These are phyloP conservation scores for Eubasilissa splendida DNA, from an alignment of 2,888 invertebrate species.

Conservation along the genomic window DNA sequence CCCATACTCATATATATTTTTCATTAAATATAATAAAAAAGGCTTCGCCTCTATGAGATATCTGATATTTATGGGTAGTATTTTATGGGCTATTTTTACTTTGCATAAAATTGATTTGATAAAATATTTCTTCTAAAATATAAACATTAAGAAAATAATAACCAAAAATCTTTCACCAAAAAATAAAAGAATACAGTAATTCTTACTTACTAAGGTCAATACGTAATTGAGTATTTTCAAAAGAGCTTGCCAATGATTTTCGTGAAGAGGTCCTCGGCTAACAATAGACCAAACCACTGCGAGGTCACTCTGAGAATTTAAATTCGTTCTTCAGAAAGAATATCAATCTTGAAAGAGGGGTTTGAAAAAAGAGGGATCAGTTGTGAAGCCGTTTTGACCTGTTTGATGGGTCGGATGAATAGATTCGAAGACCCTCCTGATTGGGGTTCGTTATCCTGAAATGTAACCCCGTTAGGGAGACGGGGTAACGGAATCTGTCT, in stretches of 20 bases:
- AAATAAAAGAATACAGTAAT: too few relatives aligned
- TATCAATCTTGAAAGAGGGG: conserved; percentile 1
- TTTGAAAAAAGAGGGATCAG: not conserved
- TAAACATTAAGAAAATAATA: too few relatives aligned
- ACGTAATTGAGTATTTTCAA: conserved; percentile 10
- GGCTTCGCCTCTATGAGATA: too few relatives aligned
- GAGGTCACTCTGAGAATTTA: conserved; percentile 24
- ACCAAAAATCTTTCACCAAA: too few relatives aligned
- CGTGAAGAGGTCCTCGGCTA: not conserved
- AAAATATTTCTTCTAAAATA: too few relatives aligned
- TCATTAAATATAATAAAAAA: too few relatives aligned
- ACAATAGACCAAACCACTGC: not conserved
- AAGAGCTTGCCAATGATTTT: conserved; percentile 26
- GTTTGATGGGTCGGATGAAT: conserved; percentile 19
- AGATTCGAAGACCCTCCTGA: not conserved
- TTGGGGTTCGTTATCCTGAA: conserved; percentile 24
- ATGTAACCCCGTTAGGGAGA: conserved; percentile 15
- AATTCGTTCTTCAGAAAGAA: conserved; percentile 21
- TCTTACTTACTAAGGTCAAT: too few relatives aligned
- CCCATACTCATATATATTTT: too few relatives aligned
- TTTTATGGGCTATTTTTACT: too few relatives aligned
- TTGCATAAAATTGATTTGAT: too few relatives aligned
- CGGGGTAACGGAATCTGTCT: conserved; percentile 16
- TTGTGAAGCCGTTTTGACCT: conserved; percentile 28
- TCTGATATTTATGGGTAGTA: too few relatives aligned